These are phyloP conservation scores for Rhynchonycteris naso DNA, from an alignment of 2,797 vertebrate species.

Conservation along the genomic window DNA sequence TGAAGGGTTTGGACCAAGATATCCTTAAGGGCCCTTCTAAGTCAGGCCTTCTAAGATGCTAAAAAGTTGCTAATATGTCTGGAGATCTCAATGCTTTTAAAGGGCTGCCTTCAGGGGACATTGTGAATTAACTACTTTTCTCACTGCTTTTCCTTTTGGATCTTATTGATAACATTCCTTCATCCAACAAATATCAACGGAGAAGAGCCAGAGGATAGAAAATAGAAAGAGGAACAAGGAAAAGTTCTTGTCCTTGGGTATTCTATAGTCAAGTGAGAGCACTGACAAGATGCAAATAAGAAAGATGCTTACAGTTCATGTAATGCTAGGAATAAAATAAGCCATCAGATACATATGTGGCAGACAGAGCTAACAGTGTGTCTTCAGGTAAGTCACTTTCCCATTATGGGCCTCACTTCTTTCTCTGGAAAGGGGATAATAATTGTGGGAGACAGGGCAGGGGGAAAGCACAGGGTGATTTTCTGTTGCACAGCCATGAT, in stretches of 20 bases:
- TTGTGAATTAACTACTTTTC: not conserved
- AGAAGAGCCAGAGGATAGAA: not conserved
- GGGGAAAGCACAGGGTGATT: not conserved
- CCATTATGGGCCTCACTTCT: not conserved
- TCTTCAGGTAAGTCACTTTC: not conserved
- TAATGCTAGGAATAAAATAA: not conserved
- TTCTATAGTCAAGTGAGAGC: not conserved
- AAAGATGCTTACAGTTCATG: not conserved
- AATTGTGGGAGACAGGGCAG: not conserved
- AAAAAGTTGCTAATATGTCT: not conserved
- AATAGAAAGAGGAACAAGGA: not conserved
- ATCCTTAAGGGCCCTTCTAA: not conserved
- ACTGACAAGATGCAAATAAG: not conserved
- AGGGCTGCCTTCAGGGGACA: not conserved
- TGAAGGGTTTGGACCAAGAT: not conserved
- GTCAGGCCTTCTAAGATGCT: not conserved
- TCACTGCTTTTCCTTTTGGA: not conserved
- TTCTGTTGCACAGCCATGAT: not conserved
- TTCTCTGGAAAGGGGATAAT: not conserved
- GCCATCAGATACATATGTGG: not conserved
- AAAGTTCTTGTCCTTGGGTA: not conserved
- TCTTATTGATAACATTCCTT: not conserved
- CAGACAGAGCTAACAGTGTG: not conserved
- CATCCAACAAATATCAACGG: not conserved
- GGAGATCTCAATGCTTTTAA: not conserved